These are phyloP conservation scores for Sylvietta virens DNA, from an alignment of 2,113 vertebrate species.

Conservation along the genomic window DNA sequence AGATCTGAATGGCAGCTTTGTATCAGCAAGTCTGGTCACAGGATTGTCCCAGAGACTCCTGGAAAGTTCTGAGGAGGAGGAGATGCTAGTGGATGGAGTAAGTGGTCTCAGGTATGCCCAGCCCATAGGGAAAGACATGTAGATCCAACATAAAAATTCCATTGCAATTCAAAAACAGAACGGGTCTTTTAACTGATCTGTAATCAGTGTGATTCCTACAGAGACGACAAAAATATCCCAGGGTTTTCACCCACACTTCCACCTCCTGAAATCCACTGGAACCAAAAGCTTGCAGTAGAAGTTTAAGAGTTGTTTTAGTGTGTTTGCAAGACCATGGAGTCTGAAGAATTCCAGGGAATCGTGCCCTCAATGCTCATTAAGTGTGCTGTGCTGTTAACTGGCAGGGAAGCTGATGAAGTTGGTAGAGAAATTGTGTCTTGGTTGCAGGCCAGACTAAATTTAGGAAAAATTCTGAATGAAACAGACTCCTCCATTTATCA, in stretches of 20 bases:
- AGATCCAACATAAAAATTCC: not conserved
- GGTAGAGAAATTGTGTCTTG: not conserved
- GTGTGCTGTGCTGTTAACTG: not conserved
- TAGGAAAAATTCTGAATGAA: not conserved
- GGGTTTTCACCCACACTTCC: not conserved
- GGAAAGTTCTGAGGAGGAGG: not conserved
- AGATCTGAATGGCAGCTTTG: not conserved
- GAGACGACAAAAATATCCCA: not conserved
- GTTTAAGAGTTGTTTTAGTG: not conserved
- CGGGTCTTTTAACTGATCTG: not conserved
- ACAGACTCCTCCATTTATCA: not conserved
- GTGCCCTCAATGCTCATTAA: not conserved
- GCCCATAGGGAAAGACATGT: not conserved
- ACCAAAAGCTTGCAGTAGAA: not conserved
- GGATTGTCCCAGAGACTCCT: not conserved
- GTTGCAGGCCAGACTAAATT: not conserved
- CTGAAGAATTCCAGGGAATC: not conserved
- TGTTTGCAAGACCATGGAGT: not conserved
- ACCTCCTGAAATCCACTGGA: not conserved
- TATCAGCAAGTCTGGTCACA: not conserved
- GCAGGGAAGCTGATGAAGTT: not conserved
- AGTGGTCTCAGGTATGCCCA: not conserved
- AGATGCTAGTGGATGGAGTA: not conserved
- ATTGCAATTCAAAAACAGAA: not conserved
- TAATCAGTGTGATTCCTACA: not conserved